Conservation (phyloP, 2,113 vertebrate genomes). For the Tiliqua scincoides region DNA sequence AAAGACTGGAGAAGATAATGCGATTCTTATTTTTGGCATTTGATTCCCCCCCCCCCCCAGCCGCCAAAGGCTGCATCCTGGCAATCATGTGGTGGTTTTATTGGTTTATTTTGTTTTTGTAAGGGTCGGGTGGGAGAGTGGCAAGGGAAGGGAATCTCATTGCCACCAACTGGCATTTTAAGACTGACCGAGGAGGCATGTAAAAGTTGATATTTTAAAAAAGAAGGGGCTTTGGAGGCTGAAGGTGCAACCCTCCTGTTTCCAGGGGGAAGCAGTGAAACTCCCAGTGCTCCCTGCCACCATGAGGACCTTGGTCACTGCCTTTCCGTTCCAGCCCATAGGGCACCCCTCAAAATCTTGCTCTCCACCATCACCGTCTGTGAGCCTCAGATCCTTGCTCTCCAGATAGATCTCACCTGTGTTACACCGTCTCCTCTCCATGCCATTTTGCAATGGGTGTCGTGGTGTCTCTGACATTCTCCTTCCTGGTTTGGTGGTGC, state of each 20-base stretch:
- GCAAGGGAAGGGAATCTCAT: constrained; percentile 29
- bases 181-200: constrained; percentile 1
- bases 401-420: constrained; percentile 63
- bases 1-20: neutral
- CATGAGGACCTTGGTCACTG: constrained; percentile 46
- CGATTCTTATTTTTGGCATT: neutral
- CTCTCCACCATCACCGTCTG: constrained; percentile 26
- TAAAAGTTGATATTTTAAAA: constrained; percentile 43
- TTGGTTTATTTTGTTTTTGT: neutral
- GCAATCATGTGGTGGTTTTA: constrained; percentile 51
- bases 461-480: constrained; percentile 67
- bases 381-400: constrained; percentile 54
- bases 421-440: constrained; percentile 55
- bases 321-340: constrained; percentile 41
- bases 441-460: constrained; percentile 47
- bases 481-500: constrained; percentile 23
- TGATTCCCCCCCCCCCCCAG: constrained; percentile 39
- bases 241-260: constrained; percentile 47
- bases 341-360: constrained; percentile 39
- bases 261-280: constrained; percentile 33
- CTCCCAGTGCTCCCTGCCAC: constrained; percentile 49
- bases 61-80: constrained; percentile 63
- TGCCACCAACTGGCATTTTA: constrained; percentile 27
- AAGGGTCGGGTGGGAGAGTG: neutral
- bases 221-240: constrained; percentile 48